Evolutionary conservation across 2,888 invertebrate genomes (phyloP), one percentile per base, ranked within the genome.

Genomic region (Caenorhabditis uteleia): DNA sequence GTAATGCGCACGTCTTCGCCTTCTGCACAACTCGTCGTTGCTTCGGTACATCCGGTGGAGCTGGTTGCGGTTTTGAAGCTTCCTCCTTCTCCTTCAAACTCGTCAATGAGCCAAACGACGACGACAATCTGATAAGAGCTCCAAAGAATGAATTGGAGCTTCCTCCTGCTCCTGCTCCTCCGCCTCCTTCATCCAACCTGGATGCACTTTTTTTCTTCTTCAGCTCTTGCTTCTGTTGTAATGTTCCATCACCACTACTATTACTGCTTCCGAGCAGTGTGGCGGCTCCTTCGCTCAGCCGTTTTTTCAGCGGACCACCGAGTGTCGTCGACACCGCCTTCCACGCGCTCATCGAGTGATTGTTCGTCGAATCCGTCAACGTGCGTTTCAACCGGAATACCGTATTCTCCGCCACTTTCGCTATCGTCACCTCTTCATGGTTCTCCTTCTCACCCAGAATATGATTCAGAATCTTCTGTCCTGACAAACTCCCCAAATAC

Each of bases 221-320:
- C 29, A 42, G 27, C 16, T 42, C 18, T 26, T 27, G 14, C 33
- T 8, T 10, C 46, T 45, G 27, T 6, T 29, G 34, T 47, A 36
- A 36, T 49, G 33, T 31, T 4, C 43, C 40, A 29, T 26, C 46
- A 26, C 48, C 23, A 31, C 21, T 34, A 21, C 36, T 44, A 47
- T 50, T 61, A 29, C 39, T 49, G 25, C 50, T 31, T 8, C 43
- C 56, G 8, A 64, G 29, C 26, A 59, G 44, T 27, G 40, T 16
- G 3, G 50, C 31, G 8, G 62, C 57, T 8, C 60, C 60, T 40
- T 66, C 66, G n/a, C 54, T 54, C 20, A 61, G 60, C 43, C 61
- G 60, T 55, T 61, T 61, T 57, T 58, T 67, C 36, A 67, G 58
- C 39, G 54, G 67, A 57, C 60, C 65, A 36, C 65, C 64, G 16